Base-by-base conservation (phyloP, 2,113 vertebrate species). In the Pao palembangensis region DNA sequence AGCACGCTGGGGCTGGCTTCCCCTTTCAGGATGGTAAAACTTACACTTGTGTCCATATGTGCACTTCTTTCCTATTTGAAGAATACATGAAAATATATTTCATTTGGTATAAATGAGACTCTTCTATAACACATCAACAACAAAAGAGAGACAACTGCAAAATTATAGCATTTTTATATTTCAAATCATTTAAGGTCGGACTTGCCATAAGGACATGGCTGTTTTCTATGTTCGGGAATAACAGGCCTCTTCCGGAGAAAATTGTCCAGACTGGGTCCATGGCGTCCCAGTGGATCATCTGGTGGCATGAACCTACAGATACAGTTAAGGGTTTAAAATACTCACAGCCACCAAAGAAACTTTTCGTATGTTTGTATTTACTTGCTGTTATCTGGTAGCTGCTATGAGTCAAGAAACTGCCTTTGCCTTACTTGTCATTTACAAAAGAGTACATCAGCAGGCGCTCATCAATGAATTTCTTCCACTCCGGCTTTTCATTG, bases 1-100 rank as follows among this genome's bases (percentile, higher is more conserved):
- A 0, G 97, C 92, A 10, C 95, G 91, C 88, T 96, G 96, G 23
- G 96, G 96, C 69, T 96, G 95, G 53, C 87, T 95, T 59, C 95
- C 94, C 76, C 97, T 92, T 76, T 98, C 97, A 1, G 97, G 97
- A 53, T 99, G 97, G 58, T 96, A 98, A 56, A 98, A 99, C 81
- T 99, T 99, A 88, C 97, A 99, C 86, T 99, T 99, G 86, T 98
- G 95, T 56, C 97, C 97, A 38, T 98, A 98, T 51, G 97, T 99
- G 75, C 97, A 99, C 87, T 99, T 99, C 82, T 96, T 99, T 21
- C 95, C 96, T 99, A 67, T 43, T 61, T 63, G 41, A 59, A 8
- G 2, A 68, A 55, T n/a, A 25, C 14, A 47, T 16, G 2, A 25
- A 18, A 49, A 46, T 16, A 1, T 18, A 31, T 58, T 43, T 7